These are phyloP conservation scores for Anaspis maculata DNA, from an alignment of 2,888 invertebrate species.

Conservation along the genomic window DNA sequence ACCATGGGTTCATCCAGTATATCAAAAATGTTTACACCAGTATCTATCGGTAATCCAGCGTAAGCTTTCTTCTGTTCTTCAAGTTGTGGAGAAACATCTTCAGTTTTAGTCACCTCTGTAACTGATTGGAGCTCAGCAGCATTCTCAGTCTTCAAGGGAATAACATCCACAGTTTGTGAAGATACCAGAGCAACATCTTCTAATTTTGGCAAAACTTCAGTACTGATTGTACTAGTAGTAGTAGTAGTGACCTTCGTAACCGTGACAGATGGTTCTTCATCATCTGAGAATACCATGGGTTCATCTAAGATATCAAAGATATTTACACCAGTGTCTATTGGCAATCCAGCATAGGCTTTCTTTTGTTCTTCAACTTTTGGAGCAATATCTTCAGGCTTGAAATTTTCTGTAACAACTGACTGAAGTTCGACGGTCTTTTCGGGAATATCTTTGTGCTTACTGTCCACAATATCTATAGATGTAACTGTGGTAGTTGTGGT, in stretches of 20 bases:
- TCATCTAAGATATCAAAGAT: conserved; percentile 29
- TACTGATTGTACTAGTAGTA: too few species aligned
- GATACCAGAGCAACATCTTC: background rate
- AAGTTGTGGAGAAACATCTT: conserved; percentile 5
- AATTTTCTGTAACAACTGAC: background rate
- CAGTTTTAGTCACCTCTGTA: background rate
- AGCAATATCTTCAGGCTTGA: background rate
- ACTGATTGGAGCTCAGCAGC: background rate
- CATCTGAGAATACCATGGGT: conserved; percentile 28
- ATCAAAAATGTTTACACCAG: conserved; percentile 18
- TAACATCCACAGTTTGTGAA: conserved; percentile 1
- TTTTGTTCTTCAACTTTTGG: conserved; percentile 1
- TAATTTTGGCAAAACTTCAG: background rate
- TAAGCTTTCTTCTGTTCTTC: conserved; percentile 5
- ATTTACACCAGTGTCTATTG: conserved; percentile 20
- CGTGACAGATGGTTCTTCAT: conserved; percentile 20
- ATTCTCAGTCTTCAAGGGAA: background rate
- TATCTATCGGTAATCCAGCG: conserved; percentile 7
- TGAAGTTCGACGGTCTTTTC: background rate
- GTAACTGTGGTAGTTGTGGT: background rate
- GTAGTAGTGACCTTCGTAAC: too few species aligned
- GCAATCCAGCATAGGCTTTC: conserved; percentile 22
- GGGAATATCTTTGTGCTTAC: conserved; percentile 1
- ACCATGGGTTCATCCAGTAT: conserved; percentile 27
- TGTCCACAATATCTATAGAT: background rate